Evolutionary conservation across 2,888 invertebrate species (phyloP).

Genomic region (Pachliopta kotzebuea): DNA sequence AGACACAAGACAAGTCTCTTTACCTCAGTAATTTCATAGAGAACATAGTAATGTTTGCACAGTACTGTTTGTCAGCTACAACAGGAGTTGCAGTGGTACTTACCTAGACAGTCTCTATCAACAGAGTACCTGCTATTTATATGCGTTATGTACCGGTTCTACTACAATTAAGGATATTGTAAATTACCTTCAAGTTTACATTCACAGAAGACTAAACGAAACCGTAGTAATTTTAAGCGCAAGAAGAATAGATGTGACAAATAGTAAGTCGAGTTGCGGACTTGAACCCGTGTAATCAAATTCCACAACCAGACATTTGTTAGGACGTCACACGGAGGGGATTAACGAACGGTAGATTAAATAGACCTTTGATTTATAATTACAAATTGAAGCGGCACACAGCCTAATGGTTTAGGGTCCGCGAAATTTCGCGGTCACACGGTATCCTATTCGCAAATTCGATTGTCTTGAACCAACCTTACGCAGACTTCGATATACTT

Average conservation of each 20-base stretch:
- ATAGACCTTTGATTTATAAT: conserved; percentile 1
- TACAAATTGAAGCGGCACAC: conserved; percentile 3
- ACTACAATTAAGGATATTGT: background rate
- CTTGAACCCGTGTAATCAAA: conserved; percentile 22
- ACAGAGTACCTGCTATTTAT: too few species aligned
- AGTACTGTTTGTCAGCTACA: too few species aligned
- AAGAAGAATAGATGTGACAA: conserved; percentile 22
- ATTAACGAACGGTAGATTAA: conserved; percentile 4
- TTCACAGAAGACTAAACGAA: background rate
- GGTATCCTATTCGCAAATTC: background rate
- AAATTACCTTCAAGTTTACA: background rate
- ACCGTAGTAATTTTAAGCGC: conserved; percentile 4
- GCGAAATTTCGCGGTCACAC: background rate
- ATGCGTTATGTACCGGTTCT: background rate
- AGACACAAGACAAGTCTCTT: too few species aligned
- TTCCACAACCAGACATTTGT: conserved; percentile 18
- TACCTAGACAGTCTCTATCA: too few species aligned
- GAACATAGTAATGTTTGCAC: too few species aligned
- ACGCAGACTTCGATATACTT: too few species aligned
- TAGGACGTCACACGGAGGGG: background rate
- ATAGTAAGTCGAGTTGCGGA: conserved; percentile 16
- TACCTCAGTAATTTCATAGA: too few species aligned
- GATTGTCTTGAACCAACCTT: background rate
- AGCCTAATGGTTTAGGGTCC: background rate
- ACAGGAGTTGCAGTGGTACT: too few species aligned